Conservation (phyloP, 2,113 vertebrate genomes). For the Bucco capensis region DNA sequence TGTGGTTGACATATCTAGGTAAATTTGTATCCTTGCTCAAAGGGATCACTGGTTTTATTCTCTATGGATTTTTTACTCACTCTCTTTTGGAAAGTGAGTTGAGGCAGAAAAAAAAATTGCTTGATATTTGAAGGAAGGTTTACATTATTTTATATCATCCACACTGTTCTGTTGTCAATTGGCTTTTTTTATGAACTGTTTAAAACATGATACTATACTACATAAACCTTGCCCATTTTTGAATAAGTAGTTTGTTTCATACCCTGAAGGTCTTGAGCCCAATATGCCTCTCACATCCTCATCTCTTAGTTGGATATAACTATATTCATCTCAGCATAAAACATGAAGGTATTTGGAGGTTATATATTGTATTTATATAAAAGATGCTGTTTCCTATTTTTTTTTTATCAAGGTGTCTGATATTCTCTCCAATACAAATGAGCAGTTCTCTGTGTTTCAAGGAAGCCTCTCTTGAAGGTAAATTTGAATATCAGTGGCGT, state of each 20-base stretch:
- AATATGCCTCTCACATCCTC: background rate
- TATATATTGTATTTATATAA: background rate
- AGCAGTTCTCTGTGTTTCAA: background rate
- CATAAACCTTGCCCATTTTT: slow-evolving; percentile 19
- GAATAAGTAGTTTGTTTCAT: background rate
- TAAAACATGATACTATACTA: slow-evolving; percentile 45
- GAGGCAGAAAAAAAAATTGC: slow-evolving; percentile 6
- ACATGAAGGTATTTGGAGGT: background rate
- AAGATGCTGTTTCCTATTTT: background rate
- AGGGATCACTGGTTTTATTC: slow-evolving; percentile 62
- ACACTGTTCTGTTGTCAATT: slow-evolving; percentile 43
- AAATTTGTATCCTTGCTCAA: slow-evolving; percentile 62
- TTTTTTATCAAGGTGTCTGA: background rate
- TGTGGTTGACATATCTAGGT: slow-evolving; percentile 57
- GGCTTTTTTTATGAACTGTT: slow-evolving; percentile 50
- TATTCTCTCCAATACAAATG: background rate
- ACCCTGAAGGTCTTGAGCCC: background rate
- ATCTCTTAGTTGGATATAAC: background rate
- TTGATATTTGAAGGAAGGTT: slow-evolving; percentile 15
- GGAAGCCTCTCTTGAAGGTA: background rate
- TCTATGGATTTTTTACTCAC: slow-evolving; percentile 52
- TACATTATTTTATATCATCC: slow-evolving; percentile 47
- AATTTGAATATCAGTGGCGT: background rate
- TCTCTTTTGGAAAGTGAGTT: slow-evolving; percentile 48
- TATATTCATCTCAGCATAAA: background rate